Evolutionary conservation across 2,113 vertebrate species (phyloP), one percentile per base, ranked within the genome.

Genomic region (Salvelinus sp.): DNA sequence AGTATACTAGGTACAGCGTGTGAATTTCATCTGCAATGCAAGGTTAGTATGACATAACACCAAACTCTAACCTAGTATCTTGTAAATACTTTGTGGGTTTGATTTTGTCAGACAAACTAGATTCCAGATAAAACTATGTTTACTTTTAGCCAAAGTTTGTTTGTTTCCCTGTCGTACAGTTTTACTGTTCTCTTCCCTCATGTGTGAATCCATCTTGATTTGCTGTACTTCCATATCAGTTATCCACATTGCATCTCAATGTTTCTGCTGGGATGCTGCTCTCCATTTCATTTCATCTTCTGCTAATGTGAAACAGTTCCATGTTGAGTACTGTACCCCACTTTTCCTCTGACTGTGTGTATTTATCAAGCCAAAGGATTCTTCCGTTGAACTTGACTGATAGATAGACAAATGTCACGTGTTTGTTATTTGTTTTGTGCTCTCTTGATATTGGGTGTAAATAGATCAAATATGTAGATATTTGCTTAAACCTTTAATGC

Each of bases 311-410:
- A n/a, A n/a, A 62, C 1, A 62, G 58, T 62, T 62, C 58, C 33
- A 48, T 48, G 28, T 77, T 76, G 69, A 72, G 73, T 82, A 73
- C 76, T n/a, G 71, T 75, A 74, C 76, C 74, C 77, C 68, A 60
- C 12, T 47, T 74, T 63, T 70, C 47, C n/a, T 30, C 27, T 12
- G 22, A 28, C 16, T 69, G 57, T 66, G 74, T 44, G 50, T 5
- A 25, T 14, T 38, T 28, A 33, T 38, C 20, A 68, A 6, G n/a
- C 20, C 2, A 1, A 68, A 27, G 23, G 18, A 54, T 73, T 33
- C 54, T 75, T 4, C 14, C 10, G 2, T 73, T 76, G 20, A 3
- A 33, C 28, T 70, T 70, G 58, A 73, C 73, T 69, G 58, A 63
- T 47, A 14, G 58, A 63, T 38, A 3, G 16, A 54, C 50, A 54